Evolutionary conservation across 2,797 vertebrate genomes (phyloP), one percentile per base, ranked within the genome.

Genomic region (Falco biarmicus): DNA sequence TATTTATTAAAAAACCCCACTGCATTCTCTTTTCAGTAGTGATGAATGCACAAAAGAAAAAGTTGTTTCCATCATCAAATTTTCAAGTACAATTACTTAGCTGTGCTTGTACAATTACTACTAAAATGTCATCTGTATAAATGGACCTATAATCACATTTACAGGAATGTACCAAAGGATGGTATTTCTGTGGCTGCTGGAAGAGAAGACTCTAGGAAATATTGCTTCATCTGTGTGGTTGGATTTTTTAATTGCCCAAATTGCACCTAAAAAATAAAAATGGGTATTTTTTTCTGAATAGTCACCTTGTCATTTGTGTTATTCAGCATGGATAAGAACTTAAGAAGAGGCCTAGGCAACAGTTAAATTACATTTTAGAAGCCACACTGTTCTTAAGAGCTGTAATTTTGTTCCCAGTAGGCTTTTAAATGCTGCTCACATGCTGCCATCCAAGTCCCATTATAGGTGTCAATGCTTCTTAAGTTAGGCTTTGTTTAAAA

Each of bases 321-420:
- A 37, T 84, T 93, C 73, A 76, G 70, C 11, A 56, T 1, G 9
- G 57, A 21, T 88, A 60, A 84, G 89, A 90, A 84, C 93, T 81
- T 84, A 89, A 88, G 81, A 92, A 70, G 90, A 73, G 70, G 37
- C 37, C 59, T 82, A 87, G 66, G 87, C 90, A 95, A 76, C 43
- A 88, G 83, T 84, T 68, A 78, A 89, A 93, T 89, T 95, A 83
- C 80, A 79, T 94, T 94, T 95, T 86, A 89, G 94, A 90, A 93
- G 80, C 59, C 63, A 51, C 15, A 43, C 21, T 92, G 65, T 39
- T 84, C 69, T 70, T 65, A 82, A 81, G 66, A 95, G 70, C 69
- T 10, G 1, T 82, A 90, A 93, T 95, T 96, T 96, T 94, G 34
- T 63, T 94, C 94, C 85, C 94, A 48, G 91, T 91, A 70, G 87